These are phyloP conservation scores for Henicopernis longicauda DNA, from an alignment of 2,113 vertebrate genomes.

Conservation along the genomic window DNA sequence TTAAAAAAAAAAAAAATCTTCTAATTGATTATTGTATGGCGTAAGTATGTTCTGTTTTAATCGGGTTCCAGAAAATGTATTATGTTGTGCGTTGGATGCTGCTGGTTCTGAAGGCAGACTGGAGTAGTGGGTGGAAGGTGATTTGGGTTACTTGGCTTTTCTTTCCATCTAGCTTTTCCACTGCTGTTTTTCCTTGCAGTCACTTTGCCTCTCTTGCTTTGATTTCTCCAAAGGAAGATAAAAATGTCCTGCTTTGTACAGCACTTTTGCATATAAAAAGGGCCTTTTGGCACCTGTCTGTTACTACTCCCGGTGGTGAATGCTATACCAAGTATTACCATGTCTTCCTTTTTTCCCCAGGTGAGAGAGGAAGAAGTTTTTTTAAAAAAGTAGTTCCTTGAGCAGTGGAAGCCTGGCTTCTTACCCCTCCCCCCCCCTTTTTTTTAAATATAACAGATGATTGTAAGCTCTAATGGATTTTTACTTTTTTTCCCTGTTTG, in stretches of 20 bases:
- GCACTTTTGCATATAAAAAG: not conserved
- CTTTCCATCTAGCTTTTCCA: not conserved
- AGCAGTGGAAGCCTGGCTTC: not conserved
- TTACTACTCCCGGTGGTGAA: not conserved
- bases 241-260: not conserved
- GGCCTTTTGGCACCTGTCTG: not conserved
- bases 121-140: not conserved
- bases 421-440: not conserved
- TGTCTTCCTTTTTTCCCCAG: not conserved
- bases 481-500: not conserved
- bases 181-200: not conserved
- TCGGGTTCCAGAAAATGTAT: not conserved
- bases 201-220: not conserved
- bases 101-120: not conserved
- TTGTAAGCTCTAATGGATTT: not conserved
- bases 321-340: not conserved
- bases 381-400: not conserved
- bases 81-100: not conserved
- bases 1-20: not conserved
- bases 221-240: not conserved
- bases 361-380: not conserved
- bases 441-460: not conserved
- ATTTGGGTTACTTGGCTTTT: not conserved
- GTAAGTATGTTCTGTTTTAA: not conserved
- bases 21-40: not conserved